Conservation (phyloP, 2,113 vertebrate species). For the Cebidichthys violaceus region DNA sequence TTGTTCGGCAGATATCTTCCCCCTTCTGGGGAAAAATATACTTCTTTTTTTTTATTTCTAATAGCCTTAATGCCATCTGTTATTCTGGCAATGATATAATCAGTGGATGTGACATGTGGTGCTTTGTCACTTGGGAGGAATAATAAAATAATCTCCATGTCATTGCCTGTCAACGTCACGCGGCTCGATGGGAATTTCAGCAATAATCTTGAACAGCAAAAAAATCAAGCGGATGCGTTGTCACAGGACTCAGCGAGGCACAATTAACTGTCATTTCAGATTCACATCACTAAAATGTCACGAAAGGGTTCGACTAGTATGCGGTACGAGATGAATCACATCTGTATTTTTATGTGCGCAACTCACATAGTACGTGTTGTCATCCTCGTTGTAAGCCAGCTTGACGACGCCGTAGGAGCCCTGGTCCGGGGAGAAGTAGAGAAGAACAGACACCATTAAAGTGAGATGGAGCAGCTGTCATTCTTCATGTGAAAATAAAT, state of each 20-base stretch:
- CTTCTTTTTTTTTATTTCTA: background rate
- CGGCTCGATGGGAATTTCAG: constrained; percentile 49
- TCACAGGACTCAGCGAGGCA: constrained; percentile 18
- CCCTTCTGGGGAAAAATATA: constrained; percentile 7
- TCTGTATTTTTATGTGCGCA: constrained; percentile 2
- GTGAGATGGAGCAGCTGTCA: constrained; percentile 49
- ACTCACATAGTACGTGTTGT: constrained; percentile 99
- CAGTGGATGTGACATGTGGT: constrained; percentile 42
- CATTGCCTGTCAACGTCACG: constrained; percentile 38
- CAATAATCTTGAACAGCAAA: constrained; percentile 29
- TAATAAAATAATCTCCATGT: constrained; percentile 58
- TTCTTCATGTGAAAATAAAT: constrained; percentile 13
- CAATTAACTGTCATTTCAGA: constrained; percentile 32
- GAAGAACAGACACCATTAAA: constrained; percentile 20
- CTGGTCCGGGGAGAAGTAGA: constrained; percentile 76
- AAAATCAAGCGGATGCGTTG: constrained; percentile 32
- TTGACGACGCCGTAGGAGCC: constrained; percentile 99
- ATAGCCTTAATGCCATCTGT: constrained; percentile 15
- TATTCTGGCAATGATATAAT: constrained; percentile 53
- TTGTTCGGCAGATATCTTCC: constrained; percentile 1
- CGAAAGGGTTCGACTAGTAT: background rate
- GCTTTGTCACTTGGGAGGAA: constrained; percentile 61
- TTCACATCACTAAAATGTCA: constrained; percentile 36
- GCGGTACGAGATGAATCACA: constrained; percentile 15
- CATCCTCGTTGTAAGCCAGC: constrained; percentile 97